phyloP scores from a whole-genome alignment of 2,888 invertebrate species.

The Phania funesta region DNA sequence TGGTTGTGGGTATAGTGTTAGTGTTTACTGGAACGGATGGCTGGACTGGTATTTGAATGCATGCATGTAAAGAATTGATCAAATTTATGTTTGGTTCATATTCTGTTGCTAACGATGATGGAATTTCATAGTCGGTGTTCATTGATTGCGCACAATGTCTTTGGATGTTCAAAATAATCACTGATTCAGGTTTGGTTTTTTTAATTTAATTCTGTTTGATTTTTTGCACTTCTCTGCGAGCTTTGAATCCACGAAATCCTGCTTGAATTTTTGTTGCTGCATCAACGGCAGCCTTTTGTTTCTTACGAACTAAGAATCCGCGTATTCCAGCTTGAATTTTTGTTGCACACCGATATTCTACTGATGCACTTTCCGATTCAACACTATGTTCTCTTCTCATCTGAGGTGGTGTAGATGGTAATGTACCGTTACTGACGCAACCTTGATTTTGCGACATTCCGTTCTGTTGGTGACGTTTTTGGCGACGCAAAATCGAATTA shows the following conservation, averaged over 20 bases:
- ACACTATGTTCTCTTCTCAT: constrained; percentile 57
- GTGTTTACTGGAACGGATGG: not conserved
- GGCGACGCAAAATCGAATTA: constrained; percentile 35
- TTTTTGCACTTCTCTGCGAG: constrained; percentile 78
- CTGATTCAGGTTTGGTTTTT: not conserved
- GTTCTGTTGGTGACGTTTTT: constrained; percentile 37
- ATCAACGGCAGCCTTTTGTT: constrained; percentile 78
- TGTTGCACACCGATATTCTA: constrained; percentile 78
- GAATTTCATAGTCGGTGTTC: not conserved
- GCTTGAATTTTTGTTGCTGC: constrained; percentile 81
- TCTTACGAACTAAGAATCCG: constrained; percentile 79
- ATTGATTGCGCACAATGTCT: constrained; percentile 2
- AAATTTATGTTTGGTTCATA: not conserved
- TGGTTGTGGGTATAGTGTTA: not conserved
- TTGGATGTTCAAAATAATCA: not conserved
- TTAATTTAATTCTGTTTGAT: constrained; percentile 73
- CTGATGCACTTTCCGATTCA: constrained; percentile 67
- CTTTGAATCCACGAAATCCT: constrained; percentile 80
- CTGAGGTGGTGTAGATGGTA: constrained; percentile 49
- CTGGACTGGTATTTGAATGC: too few species aligned
- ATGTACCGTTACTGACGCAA: not conserved
- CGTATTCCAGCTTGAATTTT: constrained; percentile 80
- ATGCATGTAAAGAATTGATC: not conserved
- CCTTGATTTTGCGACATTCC: constrained; percentile 41
- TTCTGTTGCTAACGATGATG: too few species aligned